Conservation (phyloP, 1,140 invertebrate genomes). For the Ridgeia piscesae region DNA sequence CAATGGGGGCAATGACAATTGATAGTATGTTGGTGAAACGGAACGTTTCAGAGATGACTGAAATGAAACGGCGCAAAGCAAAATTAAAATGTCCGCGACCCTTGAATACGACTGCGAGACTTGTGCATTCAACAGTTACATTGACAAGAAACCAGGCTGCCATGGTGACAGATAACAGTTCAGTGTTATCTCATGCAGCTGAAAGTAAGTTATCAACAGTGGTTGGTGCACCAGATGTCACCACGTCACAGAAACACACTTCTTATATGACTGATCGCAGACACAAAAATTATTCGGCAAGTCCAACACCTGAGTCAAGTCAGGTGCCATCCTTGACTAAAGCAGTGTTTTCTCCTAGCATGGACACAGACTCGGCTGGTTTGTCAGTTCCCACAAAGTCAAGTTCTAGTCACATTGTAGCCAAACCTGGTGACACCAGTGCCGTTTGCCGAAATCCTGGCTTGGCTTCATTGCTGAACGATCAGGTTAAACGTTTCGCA, state of each 20-base stretch:
- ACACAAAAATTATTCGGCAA: not conserved
- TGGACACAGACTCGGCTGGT: not conserved
- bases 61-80: conserved; percentile 30
- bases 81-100: not conserved
- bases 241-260: conserved; percentile 23
- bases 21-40: not conserved
- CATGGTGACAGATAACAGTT: not conserved
- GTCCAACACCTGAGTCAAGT: not conserved
- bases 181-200: not conserved
- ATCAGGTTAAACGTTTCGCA: not conserved
- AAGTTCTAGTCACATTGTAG: not conserved
- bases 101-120: not conserved
- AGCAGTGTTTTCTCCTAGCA: not conserved
- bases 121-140: not conserved
- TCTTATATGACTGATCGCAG: not conserved
- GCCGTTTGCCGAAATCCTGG: not conserved
- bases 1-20: not conserved
- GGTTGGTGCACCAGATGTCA: not conserved
- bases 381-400: no score
- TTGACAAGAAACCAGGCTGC: not conserved
- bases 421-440: not conserved
- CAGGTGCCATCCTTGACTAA: not conserved
- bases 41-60: not conserved
- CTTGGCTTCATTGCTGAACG: not conserved
- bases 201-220: not conserved